Evolutionary conservation across 2,888 invertebrate species (phyloP).

Genomic region (Eretmocerus hayati): DNA sequence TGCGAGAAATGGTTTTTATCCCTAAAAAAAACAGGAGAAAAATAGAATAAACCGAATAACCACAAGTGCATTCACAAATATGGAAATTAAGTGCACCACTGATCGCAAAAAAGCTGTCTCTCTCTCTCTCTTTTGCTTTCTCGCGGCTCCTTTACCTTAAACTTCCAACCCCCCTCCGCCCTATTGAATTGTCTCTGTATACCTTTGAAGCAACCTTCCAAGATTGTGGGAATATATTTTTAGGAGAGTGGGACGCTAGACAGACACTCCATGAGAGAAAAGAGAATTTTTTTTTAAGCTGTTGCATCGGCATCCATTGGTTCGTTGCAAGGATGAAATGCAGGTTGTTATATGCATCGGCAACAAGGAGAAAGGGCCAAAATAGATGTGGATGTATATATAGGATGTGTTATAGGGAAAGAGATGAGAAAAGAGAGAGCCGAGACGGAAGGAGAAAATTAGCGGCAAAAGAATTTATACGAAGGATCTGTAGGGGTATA

Average conservation of each 20-base stretch:
- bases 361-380: conserved; percentile 9
- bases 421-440: background rate
- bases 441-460: too few relatives aligned
- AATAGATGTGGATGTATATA: conserved; percentile 20
- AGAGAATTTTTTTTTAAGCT: conserved; percentile 18
- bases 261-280: background rate
- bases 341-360: too few relatives aligned
- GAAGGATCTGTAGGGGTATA: too few relatives aligned
- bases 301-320: conserved; percentile 13
- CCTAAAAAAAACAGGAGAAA: conserved; percentile 5
- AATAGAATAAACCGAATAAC: background rate
- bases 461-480: too few relatives aligned
- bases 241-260: conserved; percentile 18
- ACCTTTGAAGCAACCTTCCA: background rate
- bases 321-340: too few relatives aligned
- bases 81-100: conserved; percentile 14
- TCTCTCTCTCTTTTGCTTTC: too few relatives aligned
- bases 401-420: conserved; percentile 8
- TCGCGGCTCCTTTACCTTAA: too few relatives aligned
- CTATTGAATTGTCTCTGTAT: conserved; percentile 12
- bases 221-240: conserved; percentile 22
- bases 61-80: conserved; percentile 9
- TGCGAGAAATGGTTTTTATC: too few relatives aligned
- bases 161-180: background rate
- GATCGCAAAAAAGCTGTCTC: conserved; percentile 16